These are phyloP conservation scores for Psilopogon haemacephalus DNA, from an alignment of 2,113 vertebrate species.

Conservation along the genomic window DNA sequence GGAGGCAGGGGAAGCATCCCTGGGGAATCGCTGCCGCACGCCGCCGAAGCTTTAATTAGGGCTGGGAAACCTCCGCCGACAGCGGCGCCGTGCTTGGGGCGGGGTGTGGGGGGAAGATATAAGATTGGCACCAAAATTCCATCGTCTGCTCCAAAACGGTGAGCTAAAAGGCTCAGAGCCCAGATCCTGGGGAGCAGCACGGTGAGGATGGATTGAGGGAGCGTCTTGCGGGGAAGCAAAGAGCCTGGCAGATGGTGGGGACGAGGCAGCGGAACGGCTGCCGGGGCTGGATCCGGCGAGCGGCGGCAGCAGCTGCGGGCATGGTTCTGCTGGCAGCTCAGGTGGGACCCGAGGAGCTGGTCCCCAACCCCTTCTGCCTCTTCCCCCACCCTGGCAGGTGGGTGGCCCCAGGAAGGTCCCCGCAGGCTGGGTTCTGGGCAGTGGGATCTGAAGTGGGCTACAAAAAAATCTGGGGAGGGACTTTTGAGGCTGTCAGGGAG, in stretches of 20 bases:
- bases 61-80: neutral
- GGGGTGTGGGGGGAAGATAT: too few relatives aligned
- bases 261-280: accelerated
- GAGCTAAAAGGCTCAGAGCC: neutral
- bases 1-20: neutral
- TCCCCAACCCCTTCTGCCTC: neutral
- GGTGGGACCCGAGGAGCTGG: neutral
- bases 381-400: accelerated
- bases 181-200: accelerated
- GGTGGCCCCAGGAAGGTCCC: neutral
- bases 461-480: too few relatives aligned
- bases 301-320: neutral
- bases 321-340: neutral
- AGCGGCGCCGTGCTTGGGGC: neutral
- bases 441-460: too few relatives aligned
- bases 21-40: neutral
- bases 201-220: accelerated
- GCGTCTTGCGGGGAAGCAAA: neutral
- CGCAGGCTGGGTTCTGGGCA: neutral
- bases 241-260: neutral
- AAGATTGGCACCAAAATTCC: neutral
- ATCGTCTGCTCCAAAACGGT: accelerated
- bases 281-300: neutral
- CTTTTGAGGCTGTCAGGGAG: too few relatives aligned
- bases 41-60: slow-evolving; percentile 37